These are phyloP conservation scores for Ochropacha duplaris DNA, from an alignment of 2,888 invertebrate species.

Conservation along the genomic window DNA sequence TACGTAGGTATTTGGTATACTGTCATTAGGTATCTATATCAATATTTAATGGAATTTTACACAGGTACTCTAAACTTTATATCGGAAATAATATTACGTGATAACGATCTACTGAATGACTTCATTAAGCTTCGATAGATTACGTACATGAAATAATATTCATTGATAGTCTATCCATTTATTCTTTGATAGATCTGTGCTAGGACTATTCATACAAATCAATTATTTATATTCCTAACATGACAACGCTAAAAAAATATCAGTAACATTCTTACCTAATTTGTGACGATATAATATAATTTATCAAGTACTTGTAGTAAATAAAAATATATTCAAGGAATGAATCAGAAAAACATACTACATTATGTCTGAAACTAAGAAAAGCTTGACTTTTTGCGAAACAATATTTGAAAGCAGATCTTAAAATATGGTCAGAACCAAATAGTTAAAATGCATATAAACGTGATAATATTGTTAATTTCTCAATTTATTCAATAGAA, in stretches of 20 bases:
- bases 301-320: too few relatives aligned
- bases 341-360: too few relatives aligned
- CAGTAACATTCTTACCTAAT: too few relatives aligned
- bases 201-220: too few relatives aligned
- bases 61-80: not conserved
- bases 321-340: too few relatives aligned
- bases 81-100: conserved; percentile 2
- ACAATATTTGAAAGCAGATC: not conserved
- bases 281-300: too few relatives aligned
- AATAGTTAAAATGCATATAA: not conserved
- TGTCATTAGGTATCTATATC: conserved; percentile 48
- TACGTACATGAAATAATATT: too few relatives aligned
- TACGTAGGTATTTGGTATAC: conserved; percentile 28
- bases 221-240: too few relatives aligned
- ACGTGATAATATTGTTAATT: not conserved
- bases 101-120: not conserved
- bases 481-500: not conserved
- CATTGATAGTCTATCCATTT: not conserved
- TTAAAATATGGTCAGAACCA: not conserved
- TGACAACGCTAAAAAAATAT: too few relatives aligned
- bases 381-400: not conserved
- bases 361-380: not conserved
- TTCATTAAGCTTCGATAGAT: not conserved
- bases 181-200: too few relatives aligned
- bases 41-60: conserved; percentile 27